Percentiles rank a stretch among this genome's conserved stretches.
These are phyloP conservation scores for Tapera naevia DNA, from an alignment of 2,797 vertebrate genomes.

Conservation along the genomic window DNA sequence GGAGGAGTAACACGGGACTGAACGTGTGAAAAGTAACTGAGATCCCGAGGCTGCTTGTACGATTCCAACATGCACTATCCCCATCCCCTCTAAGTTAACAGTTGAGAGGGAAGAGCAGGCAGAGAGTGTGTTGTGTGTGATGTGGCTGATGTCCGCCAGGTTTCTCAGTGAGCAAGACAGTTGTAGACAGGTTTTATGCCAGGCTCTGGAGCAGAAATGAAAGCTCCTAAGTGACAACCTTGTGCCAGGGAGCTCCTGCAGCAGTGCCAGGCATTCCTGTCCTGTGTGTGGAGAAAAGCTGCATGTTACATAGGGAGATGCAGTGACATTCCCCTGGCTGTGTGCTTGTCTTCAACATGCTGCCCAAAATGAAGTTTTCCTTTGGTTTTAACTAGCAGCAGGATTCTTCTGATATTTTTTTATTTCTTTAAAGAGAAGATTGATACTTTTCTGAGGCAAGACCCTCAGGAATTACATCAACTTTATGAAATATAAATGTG, in stretches of 20 bases:
- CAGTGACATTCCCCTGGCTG: background rate
- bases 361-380: background rate
- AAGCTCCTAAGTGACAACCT: background rate
- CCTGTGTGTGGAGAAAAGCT: background rate
- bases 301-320: accelerated
- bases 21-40: background rate
- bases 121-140: accelerated
- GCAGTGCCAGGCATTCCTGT: accelerated
- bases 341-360: background rate
- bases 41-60: background rate
- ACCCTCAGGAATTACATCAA: background rate
- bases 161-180: background rate
- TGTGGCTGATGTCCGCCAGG: background rate
- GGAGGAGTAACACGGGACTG: background rate
- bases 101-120: background rate
- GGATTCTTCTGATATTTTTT: background rate
- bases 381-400: background rate
- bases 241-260: background rate
- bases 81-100: background rate
- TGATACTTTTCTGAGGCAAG: background rate
- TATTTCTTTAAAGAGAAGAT: background rate
- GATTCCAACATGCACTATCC: accelerated
- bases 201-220: background rate
- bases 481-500: background rate
- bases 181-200: background rate